Base-by-base conservation (phyloP, 2,888 invertebrate genomes). In the Penaeus monodon region DNA sequence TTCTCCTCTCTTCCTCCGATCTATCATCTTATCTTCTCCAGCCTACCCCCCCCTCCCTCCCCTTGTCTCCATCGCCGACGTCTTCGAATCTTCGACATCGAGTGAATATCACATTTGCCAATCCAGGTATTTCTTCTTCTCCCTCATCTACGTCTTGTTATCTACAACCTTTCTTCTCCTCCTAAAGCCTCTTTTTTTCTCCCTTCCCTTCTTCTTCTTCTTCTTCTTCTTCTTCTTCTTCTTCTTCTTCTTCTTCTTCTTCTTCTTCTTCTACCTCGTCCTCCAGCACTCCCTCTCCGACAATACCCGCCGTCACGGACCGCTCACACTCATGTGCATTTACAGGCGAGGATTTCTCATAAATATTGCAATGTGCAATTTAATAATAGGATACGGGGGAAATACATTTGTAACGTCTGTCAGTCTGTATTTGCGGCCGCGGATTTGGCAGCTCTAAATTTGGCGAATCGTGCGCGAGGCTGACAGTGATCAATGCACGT, bases 331-430 rank as follows among this genome's bases (percentile, higher is more conserved):
- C 78, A 84, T 68, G 83, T 78, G 70, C 84, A 79, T 84, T 84
- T 84, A 84, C 84, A 79, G 79, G 78, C 78, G 78, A 68, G 78
- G 78, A 84, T 84, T 84, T 84, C 84, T 84, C 84, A 84, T 84
- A 84, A 84, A 84, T 84, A 84, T 84, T 84, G 70, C 84, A 84
- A 84, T 84, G 78, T 68, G 78, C 84, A 84, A 78, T 84, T 84
- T 84, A 84, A 84, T 84, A 84, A 84, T 84, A 84, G 84, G 84
- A 84, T 84, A 84, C 84, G 84, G 84, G 78, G 78, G 78, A 84
- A 84, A 84, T 84, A 84, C 84, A 84, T 84, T 84, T 78, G 84
- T 78, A 68, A 78, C 84, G 84, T 84, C 84, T 84, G 84, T 84
- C 84, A 78, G 68, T 84, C 84, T 38, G 78, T 79, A 78, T 84